Evolutionary conservation across 2,113 vertebrate species (phyloP).

Genomic region (Pituophis catenifer): DNA sequence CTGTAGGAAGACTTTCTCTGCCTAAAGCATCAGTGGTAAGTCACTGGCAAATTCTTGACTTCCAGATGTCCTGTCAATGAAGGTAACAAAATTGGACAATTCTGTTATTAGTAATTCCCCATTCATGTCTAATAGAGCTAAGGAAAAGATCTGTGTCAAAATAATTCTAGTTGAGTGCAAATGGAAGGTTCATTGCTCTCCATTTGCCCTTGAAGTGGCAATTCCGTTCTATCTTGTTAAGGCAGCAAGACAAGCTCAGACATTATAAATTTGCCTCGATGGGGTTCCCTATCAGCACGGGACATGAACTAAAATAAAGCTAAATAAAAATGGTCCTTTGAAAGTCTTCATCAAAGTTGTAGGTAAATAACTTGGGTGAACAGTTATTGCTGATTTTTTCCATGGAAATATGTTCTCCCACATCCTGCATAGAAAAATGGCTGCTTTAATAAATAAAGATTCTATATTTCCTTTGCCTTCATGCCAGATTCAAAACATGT

Average conservation of each 20-base stretch:
- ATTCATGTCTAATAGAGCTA: not conserved
- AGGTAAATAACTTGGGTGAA: not conserved
- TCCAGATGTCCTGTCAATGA: not conserved
- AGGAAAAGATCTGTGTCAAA: not conserved
- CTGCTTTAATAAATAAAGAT: not conserved
- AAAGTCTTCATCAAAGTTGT: not conserved
- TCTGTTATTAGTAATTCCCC: not conserved
- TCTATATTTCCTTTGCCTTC: not conserved
- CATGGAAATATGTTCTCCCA: not conserved
- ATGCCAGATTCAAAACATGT: not conserved
- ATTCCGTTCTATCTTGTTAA: not conserved
- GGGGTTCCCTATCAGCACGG: not conserved
- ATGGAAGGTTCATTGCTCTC: not conserved
- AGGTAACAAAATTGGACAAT: slow-evolving; percentile 1
- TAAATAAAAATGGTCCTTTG: not conserved
- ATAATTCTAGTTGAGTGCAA: not conserved
- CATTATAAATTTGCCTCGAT: not conserved
- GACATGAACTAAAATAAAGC: not conserved
- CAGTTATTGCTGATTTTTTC: not conserved
- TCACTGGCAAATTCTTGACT: not conserved
- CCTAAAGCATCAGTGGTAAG: not conserved
- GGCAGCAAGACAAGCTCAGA: not conserved
- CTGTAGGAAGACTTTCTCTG: not conserved
- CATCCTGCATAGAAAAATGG: not conserved
- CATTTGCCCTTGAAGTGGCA: not conserved